Evolutionary conservation across 2,113 vertebrate species (phyloP).

Genomic region (Hipposideros armiger): DNA sequence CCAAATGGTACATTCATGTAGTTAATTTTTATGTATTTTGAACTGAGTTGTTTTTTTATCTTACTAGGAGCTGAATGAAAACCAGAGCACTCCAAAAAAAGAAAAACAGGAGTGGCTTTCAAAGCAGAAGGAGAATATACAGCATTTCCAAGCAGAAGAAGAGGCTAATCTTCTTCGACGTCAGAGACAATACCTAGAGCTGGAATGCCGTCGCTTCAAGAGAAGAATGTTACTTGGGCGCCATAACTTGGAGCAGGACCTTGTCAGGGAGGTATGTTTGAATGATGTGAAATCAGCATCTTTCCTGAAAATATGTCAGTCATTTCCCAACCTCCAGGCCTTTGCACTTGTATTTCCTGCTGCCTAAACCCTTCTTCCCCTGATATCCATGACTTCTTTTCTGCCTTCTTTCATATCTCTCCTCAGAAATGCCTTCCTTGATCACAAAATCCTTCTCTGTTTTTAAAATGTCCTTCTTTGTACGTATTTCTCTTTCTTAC

Average conservation of each 20-base stretch:
- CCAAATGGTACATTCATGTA: background rate
- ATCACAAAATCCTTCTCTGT: background rate
- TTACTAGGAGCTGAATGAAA: slow-evolving; percentile 96
- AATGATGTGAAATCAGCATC: background rate
- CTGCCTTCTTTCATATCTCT: background rate
- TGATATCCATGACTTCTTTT: background rate
- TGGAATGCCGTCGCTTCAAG: slow-evolving; percentile 98
- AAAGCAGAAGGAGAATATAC: slow-evolving; percentile 99
- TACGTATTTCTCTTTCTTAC: background rate
- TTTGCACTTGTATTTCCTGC: background rate
- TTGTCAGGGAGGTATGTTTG: slow-evolving; percentile 95
- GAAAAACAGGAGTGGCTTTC: slow-evolving; percentile 99
- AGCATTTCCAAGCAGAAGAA: slow-evolving; percentile 98
- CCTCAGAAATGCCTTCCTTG: background rate
- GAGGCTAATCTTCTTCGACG: slow-evolving; percentile 97
- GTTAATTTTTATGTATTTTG: slow-evolving; percentile 57
- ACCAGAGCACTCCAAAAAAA: slow-evolving; percentile 99
- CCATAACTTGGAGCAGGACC: slow-evolving; percentile 97
- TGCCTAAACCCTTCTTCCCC: slow-evolving; percentile 1
- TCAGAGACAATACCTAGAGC: slow-evolving; percentile 97
- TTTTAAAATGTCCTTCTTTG: background rate
- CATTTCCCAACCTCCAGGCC: background rate
- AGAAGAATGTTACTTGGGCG: slow-evolving; percentile 97
- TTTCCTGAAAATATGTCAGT: background rate
- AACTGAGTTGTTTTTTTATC: slow-evolving; percentile 67